Evolutionary conservation across 2,888 invertebrate genomes (phyloP).

Genomic region (Drosophila mettleri): DNA sequence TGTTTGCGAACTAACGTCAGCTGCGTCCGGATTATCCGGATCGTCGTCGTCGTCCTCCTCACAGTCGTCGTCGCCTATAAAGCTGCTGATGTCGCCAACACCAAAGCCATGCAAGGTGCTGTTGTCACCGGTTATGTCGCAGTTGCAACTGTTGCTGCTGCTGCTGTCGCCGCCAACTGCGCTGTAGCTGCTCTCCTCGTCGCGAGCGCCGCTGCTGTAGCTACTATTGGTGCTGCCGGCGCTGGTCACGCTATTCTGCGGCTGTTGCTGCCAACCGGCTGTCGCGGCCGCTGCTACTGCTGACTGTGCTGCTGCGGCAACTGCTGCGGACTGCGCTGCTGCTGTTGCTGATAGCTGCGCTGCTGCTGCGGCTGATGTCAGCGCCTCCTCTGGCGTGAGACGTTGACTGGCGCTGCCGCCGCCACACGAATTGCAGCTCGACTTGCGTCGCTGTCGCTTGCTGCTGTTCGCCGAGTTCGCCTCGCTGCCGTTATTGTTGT

Average conservation of each 20-base stretch:
- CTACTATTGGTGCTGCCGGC: conserved; percentile 72
- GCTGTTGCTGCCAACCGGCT: conserved; percentile 65
- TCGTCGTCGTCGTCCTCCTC: conserved; percentile 60
- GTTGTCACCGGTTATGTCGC: conserved; percentile 83
- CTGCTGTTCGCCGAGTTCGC: conserved; percentile 37
- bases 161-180: conserved; percentile 74
- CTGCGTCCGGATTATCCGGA: conserved; percentile 48
- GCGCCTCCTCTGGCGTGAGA: conserved; percentile 67
- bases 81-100: conserved; percentile 78
- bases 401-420: conserved; percentile 48
- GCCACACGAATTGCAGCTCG: conserved; percentile 68
- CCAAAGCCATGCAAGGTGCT: conserved; percentile 83
- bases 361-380: conserved; percentile 16
- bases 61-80: conserved; percentile 74
- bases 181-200: conserved; percentile 70
- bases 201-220: conserved; percentile 63
- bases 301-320: conserved; percentile 38
- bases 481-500: conserved; percentile 48
- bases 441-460: conserved; percentile 63
- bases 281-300: conserved; percentile 29
- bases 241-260: conserved; percentile 72
- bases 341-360: conserved; percentile 37
- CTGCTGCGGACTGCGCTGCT: conserved; percentile 15
- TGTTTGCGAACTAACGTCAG: conserved; percentile 66
- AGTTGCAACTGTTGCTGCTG: conserved; percentile 82